Conservation (phyloP, 2,113 vertebrate species). For the Alethe diademata region DNA sequence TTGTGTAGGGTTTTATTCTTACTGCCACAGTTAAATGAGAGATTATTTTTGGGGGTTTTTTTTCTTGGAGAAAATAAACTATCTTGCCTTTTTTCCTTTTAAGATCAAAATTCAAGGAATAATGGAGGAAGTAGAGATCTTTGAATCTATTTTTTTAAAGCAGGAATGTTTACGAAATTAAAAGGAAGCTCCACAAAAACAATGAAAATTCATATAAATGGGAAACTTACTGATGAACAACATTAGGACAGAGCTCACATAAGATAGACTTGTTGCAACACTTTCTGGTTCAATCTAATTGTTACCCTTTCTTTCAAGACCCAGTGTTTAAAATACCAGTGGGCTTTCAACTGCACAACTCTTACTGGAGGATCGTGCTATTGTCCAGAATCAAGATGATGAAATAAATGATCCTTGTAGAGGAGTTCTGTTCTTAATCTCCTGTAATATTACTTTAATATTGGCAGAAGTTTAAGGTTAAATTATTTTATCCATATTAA, state of each 20-base stretch:
- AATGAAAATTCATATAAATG: not conserved
- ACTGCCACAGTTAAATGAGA: not conserved
- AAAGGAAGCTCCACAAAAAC: not conserved
- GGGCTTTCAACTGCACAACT: not conserved
- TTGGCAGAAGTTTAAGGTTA: not conserved
- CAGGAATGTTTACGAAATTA: not conserved
- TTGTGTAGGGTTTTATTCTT: not conserved
- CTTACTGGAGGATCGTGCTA: not conserved
- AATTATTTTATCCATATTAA: not conserved
- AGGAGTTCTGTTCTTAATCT: not conserved
- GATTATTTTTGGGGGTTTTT: not conserved
- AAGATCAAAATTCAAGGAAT: not conserved
- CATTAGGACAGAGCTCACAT: not conserved
- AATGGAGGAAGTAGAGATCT: not conserved
- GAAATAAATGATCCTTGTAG: not conserved
- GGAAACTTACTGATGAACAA: not conserved
- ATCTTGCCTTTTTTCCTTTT: not conserved
- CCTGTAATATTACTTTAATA: not conserved
- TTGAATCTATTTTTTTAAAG: not conserved
- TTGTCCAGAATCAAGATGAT: not conserved
- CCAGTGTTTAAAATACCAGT: not conserved
- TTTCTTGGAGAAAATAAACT: not conserved
- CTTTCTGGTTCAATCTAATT: not conserved
- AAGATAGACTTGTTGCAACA: not conserved
- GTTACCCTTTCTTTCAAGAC: not conserved